Evolutionary conservation across 2,797 vertebrate genomes (phyloP).

Genomic region (Parotocinclus haroldoi): DNA sequence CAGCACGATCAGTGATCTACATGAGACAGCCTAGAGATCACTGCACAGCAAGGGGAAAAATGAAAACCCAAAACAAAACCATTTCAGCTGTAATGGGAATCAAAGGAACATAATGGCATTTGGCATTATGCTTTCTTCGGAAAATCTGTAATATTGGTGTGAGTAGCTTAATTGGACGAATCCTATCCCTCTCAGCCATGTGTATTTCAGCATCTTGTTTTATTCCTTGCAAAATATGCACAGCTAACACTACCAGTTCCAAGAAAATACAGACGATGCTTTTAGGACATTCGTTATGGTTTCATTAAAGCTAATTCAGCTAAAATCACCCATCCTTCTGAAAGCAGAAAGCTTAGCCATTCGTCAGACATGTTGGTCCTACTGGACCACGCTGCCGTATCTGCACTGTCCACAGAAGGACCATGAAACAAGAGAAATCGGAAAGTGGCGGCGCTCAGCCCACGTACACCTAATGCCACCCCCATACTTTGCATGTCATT

Average conservation of each 20-base stretch:
- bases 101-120: slow-evolving; percentile 18
- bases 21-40: slow-evolving; percentile 48
- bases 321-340: too few relatives aligned
- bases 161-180: slow-evolving; percentile 37
- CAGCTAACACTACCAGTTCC: too few relatives aligned
- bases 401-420: neutral
- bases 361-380: too few relatives aligned
- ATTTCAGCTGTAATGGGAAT: slow-evolving; percentile 48
- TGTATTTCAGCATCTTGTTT: too few relatives aligned
- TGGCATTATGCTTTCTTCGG: too few relatives aligned
- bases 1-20: slow-evolving; percentile 51
- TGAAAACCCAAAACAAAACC: slow-evolving; percentile 10
- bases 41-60: slow-evolving; percentile 48
- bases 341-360: too few relatives aligned
- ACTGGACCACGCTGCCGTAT: too few relatives aligned
- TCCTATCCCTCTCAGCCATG: neutral
- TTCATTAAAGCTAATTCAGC: too few relatives aligned
- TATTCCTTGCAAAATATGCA: too few relatives aligned
- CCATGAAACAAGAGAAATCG: too few relatives aligned
- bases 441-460: neutral
- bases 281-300: too few relatives aligned
- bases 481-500: neutral
- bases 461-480: neutral
- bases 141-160: neutral
- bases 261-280: too few relatives aligned